Base-by-base conservation (phyloP, 2,113 vertebrate species). In the Percopsis transmontana region DNA sequence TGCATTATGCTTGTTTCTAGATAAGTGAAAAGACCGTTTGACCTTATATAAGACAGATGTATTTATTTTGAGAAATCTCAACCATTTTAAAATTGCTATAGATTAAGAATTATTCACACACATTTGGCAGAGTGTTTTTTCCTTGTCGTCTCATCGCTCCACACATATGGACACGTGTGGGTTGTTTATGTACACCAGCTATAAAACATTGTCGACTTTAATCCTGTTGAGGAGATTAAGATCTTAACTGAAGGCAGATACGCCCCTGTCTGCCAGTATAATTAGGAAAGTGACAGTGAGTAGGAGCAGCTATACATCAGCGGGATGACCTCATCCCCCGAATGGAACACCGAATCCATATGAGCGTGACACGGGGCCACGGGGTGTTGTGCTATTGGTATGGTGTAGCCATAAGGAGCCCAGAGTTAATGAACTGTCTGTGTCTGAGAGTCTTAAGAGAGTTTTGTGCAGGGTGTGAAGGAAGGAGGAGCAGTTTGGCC, bases 201-300 rank as follows among this genome's bases (percentile, higher is more conserved):
- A 66, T 70, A 70, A 79, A 79, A 66, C 61, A 83, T 52, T 80
- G 73, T 82, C 61, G 6, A 2, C 52, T 55, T 62, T 68, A 47
- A 71, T 85, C 53, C 40, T n/a, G 53, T 16, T 79, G 72, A 80
- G 73, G 44, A 86, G 84, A 90, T 89, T 83, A 87, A 75, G 77
- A 86, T 87, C 86, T 86, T 57, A 53, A 65, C 56, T 53, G 18
- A 27, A 40, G 50, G 59, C 69, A 51, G 51, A 76, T 68, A 69
- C 68, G 79, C 77, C 63, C 61, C 77, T 21, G 63, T 61, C 69
- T 82, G 85, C 75, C 82, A 5, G 48, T 84, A 64, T 84, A 85
- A 86, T 90, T 86, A 69, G 58, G 74, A 80, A 76, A 84, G 77
- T 73, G 82, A 83, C 87, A 82, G 82, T 84, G 87, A 89, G 55